These are phyloP conservation scores for Synanceia verrucosa DNA, from an alignment of 2,797 vertebrate genomes.

Conservation along the genomic window DNA sequence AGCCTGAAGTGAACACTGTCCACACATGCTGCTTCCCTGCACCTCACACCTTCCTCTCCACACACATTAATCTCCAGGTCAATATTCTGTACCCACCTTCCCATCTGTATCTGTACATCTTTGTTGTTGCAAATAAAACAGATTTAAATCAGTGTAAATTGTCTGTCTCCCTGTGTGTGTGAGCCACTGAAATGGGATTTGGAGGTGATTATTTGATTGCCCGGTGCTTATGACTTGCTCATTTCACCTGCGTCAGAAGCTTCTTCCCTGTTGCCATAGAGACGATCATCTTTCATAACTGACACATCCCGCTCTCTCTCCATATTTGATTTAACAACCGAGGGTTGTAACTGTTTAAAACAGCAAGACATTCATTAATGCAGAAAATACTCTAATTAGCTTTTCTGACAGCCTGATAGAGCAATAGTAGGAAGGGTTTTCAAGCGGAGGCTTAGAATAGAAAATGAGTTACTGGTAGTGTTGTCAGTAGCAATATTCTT, in stretches of 20 bases:
- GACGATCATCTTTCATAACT: conserved; percentile 63
- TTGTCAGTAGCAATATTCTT: conserved; percentile 68
- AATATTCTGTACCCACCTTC: background rate
- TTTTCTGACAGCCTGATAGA: conserved; percentile 21
- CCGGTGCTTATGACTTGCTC: conserved; percentile 54
- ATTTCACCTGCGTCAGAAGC: conserved; percentile 65
- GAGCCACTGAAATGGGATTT: conserved; percentile 63
- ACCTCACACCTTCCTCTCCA: background rate
- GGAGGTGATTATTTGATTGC: conserved; percentile 74
- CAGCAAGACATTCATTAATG: conserved; percentile 50
- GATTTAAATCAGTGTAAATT: conserved; percentile 1
- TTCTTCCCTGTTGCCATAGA: conserved; percentile 72
- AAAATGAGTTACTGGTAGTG: conserved; percentile 47
- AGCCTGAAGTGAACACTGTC: conserved; percentile 9
- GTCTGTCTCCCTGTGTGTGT: conserved; percentile 9
- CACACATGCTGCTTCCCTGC: background rate
- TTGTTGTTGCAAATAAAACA: background rate
- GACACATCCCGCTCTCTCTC: conserved; percentile 50
- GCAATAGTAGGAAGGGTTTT: conserved; percentile 27
- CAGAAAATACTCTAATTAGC: conserved; percentile 53
- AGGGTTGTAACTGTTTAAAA: conserved; percentile 57
- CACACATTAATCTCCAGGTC: background rate
- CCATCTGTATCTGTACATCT: background rate
- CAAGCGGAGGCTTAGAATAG: conserved; percentile 50
- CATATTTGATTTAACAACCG: conserved; percentile 54